Base-by-base conservation (phyloP, 2,888 invertebrate genomes). In the Carterocephalus palaemon region DNA sequence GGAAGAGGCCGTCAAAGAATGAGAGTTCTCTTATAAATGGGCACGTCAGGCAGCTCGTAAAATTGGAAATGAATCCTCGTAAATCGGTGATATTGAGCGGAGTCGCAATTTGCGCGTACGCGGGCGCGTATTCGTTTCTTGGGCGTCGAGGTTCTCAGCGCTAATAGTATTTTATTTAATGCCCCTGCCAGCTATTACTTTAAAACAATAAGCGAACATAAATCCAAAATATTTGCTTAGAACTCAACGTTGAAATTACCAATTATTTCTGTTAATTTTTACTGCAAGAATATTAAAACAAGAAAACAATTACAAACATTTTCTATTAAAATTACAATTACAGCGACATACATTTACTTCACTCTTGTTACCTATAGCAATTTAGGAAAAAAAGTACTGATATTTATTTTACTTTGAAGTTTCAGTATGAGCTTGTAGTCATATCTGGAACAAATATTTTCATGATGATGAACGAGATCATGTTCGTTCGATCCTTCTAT, bases 31-130 rank as follows among this genome's bases (percentile, higher is more conserved):
- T 49, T 55, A 60, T 61, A 66, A 65, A 63, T 75, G 73, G 73
- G 45, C 68, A 62, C 64, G 66, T 76, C 70, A 74, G 64, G 61
- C 60, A 60, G 70, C 65, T 77, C 77, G 65, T 80, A 81, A 82
- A 80, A 74, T 78, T 68, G 67, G 65, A 77, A 77, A 78, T 73
- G 71, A 68, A 72, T 77, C 67, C 71, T 77, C 77, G 75, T 77
- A 79, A 81, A 80, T 77, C 73, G 70, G 57, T 60, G 61, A 72
- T 73, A 77, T 72, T 75, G 71, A 75, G 66, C 55, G 58, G 61
- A 71, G 67, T 72, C 66, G 68, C 77, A 76, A 76, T 77, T 77
- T 70, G 65, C 65, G 70, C 69, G 73, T 67, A 75, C 77, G 74
- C 70, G 66, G 68, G 60, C 69, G 70, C 61, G 71, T 75, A 76